Evolutionary conservation across 2,888 invertebrate genomes (phyloP).

Genomic region (Platycnemis pennipes): DNA sequence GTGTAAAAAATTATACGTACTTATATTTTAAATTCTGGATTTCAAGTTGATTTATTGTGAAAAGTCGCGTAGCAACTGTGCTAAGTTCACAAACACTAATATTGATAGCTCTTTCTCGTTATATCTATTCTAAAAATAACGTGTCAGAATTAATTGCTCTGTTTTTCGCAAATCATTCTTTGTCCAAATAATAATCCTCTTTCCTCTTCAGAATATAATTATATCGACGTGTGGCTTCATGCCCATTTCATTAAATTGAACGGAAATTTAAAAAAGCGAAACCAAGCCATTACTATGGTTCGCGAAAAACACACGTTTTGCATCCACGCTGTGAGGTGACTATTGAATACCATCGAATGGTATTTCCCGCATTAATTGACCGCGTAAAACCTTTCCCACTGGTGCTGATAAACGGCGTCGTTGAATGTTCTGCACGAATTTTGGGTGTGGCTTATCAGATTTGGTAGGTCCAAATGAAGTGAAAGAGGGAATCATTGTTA

Average conservation of each 20-base stretch:
- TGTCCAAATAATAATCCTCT: background rate
- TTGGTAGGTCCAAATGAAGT: too few relatives aligned
- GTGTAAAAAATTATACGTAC: too few relatives aligned
- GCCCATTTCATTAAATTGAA: background rate
- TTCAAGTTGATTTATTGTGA: too few relatives aligned
- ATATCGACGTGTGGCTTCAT: background rate
- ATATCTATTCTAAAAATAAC: too few relatives aligned
- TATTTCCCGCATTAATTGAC: slow-evolving; percentile 33
- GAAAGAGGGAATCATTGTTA: background rate
- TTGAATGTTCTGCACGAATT: background rate
- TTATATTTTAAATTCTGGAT: too few relatives aligned
- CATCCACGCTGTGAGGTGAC: background rate
- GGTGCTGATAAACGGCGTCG: background rate
- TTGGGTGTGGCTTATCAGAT: background rate
- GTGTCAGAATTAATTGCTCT: too few relatives aligned
- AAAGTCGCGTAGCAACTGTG: too few relatives aligned
- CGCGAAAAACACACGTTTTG: background rate
- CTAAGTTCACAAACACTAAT: too few relatives aligned
- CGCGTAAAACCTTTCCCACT: background rate
- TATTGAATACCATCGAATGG: background rate
- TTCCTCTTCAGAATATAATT: background rate
- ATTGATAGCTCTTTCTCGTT: too few relatives aligned
- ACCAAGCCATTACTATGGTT: background rate
- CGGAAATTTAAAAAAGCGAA: background rate
- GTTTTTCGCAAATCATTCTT: too few relatives aligned